These are phyloP conservation scores for Boleophthalmus pectinirostris DNA, from an alignment of 2,113 vertebrate genomes.

Conservation along the genomic window DNA sequence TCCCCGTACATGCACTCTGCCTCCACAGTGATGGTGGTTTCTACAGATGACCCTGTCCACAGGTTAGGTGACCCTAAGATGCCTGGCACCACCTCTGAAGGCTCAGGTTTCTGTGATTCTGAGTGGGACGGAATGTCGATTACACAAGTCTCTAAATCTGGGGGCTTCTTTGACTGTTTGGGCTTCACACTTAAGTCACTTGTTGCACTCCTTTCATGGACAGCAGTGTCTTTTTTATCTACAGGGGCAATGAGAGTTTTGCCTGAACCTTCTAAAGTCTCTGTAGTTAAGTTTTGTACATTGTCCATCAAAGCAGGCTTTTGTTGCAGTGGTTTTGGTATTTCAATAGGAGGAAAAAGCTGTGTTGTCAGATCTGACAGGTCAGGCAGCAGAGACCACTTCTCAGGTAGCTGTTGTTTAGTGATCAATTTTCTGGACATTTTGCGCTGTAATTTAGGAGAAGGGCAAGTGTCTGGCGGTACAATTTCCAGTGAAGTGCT, in stretches of 20 bases:
- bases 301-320: conserved; percentile 35
- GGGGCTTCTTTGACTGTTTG: conserved; percentile 58
- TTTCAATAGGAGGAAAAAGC: conserved; percentile 64
- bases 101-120: conserved; percentile 4
- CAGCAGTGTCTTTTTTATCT: not conserved
- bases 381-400: conserved; percentile 67
- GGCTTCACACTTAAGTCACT: conserved; percentile 50
- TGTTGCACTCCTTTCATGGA: conserved; percentile 20
- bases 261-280: conserved; percentile 22
- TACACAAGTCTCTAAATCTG: conserved; percentile 37
- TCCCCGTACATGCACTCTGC: conserved; percentile 96
- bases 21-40: conserved; percentile 74
- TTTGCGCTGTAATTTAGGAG: conserved; percentile 78
- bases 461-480: conserved; percentile 73
- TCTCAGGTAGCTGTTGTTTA: conserved; percentile 53
- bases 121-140: not conserved
- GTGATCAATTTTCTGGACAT: conserved; percentile 75
- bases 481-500: conserved; percentile 71
- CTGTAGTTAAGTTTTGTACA: conserved; percentile 8
- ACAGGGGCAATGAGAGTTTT: conserved; percentile 1
- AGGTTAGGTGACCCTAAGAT: conserved; percentile 13
- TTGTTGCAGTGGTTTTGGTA: conserved; percentile 53
- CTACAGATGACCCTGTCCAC: conserved; percentile 30
- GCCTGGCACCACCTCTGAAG: not conserved
- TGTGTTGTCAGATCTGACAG: conserved; percentile 68